Evolutionary conservation across 2,797 vertebrate species (phyloP), one percentile per base, ranked within the genome.

Genomic region (Columba guinea): DNA sequence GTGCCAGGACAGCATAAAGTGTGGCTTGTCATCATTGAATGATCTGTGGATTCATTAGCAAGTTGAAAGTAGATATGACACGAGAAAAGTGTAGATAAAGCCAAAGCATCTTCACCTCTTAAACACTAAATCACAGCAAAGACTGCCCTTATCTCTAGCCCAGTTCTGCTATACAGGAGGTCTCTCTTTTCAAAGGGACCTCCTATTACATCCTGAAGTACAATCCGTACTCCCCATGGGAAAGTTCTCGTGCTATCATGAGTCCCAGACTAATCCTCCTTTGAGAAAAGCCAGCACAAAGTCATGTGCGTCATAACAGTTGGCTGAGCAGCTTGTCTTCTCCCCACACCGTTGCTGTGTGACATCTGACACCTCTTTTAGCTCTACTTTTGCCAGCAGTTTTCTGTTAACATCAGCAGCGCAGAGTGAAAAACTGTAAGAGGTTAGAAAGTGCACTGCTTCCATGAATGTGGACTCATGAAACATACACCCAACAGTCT

Each of bases 231-330:
- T 39, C 60, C 20, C 46, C 52, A 80, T 59, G 87, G 73, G 30
- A 64, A 93, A 90, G 68, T 70, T 91, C 80, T 93, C 62, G 16
- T 68, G 81, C 51, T 94, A 30, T 83, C 75, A 58, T 34, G 77
- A 84, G 64, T 35, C 27, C 90, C 80, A 79, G 68, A 80, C 46
- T 93, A 94, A 89, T 64, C 41, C 37, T 75, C 24, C 56, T 93
- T 28, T 85, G 86, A 94, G 56, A 89, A 92, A 79, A 90, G 74
- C 63, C 95, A 91, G 86, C 70, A 70, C 78, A 51, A 79, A 92
- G 82, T 77, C 60, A 83, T 49, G 51, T 49, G 78, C 22, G 6
- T 74, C 70, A 13, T 3, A 74, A n/a, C 26, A 80, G 56, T 59
- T 63, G 60, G 85, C 91, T 68, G 85, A 94, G 88, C 91, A 80